Evolutionary conservation across 2,113 vertebrate species (phyloP).

Genomic region (Colius striatus): DNA sequence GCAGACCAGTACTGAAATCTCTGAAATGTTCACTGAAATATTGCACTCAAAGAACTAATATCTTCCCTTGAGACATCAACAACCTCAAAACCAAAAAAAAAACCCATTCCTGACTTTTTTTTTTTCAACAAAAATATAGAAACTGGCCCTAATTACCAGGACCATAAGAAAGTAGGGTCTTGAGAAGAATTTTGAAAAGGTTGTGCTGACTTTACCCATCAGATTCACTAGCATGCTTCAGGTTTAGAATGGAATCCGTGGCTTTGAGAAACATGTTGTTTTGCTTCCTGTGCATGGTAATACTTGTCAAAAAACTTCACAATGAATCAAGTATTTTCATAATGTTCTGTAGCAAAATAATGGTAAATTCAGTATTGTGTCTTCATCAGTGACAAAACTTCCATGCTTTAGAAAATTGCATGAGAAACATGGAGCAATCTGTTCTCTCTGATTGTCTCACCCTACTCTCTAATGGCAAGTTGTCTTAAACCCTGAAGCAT

Average conservation of each 20-base stretch:
- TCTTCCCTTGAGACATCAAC: conserved; percentile 1
- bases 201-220: background rate
- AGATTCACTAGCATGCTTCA: background rate
- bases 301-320: background rate
- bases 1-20: background rate
- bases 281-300: background rate
- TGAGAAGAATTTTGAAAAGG: background rate
- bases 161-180: background rate
- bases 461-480: background rate
- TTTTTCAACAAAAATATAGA: conserved; percentile 17
- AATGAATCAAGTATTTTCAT: background rate
- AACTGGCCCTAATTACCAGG: background rate
- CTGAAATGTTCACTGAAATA: conserved; percentile 14
- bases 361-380: background rate
- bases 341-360: background rate
- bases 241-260: background rate
- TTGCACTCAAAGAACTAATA: background rate
- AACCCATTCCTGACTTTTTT: background rate
- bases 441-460: background rate
- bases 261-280: background rate
- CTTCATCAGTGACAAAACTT: background rate
- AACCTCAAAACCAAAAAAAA: conserved; percentile 10
- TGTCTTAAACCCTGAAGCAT: background rate
- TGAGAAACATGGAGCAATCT: background rate
- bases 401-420: background rate